Percentiles rank a stretch among this genome's conserved stretches.
phyloP scores from a whole-genome alignment of 2,113 vertebrate species.

The Hemichromis elongatus region DNA sequence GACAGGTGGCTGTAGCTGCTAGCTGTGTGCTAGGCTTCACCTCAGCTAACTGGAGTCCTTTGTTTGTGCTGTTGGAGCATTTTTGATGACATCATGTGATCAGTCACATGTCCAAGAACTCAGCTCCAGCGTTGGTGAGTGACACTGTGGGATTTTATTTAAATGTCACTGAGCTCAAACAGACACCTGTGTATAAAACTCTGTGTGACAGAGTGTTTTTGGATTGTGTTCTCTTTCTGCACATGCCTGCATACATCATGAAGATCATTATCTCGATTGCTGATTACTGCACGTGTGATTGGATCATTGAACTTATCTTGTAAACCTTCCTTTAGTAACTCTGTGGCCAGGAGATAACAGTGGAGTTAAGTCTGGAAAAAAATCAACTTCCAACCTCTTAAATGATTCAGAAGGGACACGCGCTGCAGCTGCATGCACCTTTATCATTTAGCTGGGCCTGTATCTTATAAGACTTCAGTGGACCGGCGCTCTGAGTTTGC shows the following conservation, averaged over 20 bases:
- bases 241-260: no score
- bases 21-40: background rate
- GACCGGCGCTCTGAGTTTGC: background rate
- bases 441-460: background rate
- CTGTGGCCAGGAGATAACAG: background rate
- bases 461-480: background rate
- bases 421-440: background rate
- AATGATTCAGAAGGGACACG: background rate
- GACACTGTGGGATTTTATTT: background rate
- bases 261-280: background rate
- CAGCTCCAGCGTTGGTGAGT: background rate
- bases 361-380: background rate
- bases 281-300: background rate
- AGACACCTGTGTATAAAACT: background rate
- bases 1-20: background rate
- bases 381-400: background rate
- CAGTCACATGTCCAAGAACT: accelerated
- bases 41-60: background rate
- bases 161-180: accelerated
- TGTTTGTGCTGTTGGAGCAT: background rate
- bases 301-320: background rate
- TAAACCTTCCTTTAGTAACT: background rate
- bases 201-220: background rate
- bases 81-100: background rate
- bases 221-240: background rate